These are phyloP conservation scores for Manacus vitellinus DNA, from an alignment of 2,113 vertebrate species.

Conservation along the genomic window DNA sequence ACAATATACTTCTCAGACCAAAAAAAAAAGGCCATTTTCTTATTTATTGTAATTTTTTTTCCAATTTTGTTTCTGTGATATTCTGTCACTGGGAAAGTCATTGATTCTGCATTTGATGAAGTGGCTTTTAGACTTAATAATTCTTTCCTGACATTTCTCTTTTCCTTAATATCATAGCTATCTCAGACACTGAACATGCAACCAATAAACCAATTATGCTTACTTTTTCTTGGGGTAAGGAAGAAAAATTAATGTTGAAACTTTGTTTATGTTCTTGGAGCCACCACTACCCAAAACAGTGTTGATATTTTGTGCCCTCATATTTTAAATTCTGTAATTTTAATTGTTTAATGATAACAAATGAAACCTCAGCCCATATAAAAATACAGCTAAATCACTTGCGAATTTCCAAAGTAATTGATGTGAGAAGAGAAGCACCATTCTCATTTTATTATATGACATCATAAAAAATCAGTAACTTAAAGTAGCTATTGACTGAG, in stretches of 20 bases:
- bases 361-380: background rate
- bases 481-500: background rate
- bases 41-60: background rate
- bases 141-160: background rate
- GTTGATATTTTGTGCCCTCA: background rate
- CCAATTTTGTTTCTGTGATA: background rate
- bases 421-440: background rate
- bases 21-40: background rate
- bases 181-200: background rate
- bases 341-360: background rate
- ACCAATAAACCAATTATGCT: background rate
- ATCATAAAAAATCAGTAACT: background rate
- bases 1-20: background rate
- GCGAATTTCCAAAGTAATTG: background rate
- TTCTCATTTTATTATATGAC: rapidly evolving
- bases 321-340: background rate
- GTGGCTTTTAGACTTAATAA: background rate
- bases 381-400: background rate
- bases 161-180: background rate
- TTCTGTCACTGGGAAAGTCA: background rate
- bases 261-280: background rate
- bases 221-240: background rate
- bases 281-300: background rate
- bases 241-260: background rate
- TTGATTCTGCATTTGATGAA: background rate